Evolutionary conservation across 2,797 vertebrate genomes (phyloP).

Genomic region (Cheirogaleus major): DNA sequence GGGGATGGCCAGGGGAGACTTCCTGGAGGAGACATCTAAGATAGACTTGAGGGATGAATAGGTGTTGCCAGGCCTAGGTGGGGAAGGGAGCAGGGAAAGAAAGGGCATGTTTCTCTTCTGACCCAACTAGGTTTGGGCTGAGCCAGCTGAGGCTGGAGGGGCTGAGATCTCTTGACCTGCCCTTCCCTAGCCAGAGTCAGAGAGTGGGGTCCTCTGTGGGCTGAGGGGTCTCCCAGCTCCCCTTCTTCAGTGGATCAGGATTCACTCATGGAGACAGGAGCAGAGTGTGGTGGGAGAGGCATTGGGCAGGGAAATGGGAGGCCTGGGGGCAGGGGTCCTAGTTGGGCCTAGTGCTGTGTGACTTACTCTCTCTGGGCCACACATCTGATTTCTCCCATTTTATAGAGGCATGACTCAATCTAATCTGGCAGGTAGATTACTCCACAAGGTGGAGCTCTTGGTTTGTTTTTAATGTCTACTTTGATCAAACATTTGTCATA

Average conservation of each 20-base stretch:
- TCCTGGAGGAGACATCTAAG: not conserved
- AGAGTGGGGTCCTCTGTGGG: not conserved
- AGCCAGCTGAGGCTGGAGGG: not conserved
- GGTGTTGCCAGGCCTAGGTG: not conserved
- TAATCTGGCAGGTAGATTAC: not conserved
- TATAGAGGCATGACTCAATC: not conserved
- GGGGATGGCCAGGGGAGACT: not conserved
- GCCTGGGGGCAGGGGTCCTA: not conserved
- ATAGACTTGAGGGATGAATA: not conserved
- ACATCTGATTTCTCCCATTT: not conserved
- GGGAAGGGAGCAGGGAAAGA: not conserved
- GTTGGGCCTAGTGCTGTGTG: not conserved
- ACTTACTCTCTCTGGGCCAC: not conserved
- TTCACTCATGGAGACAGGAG: not conserved
- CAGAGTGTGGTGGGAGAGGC: not conserved
- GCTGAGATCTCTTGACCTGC: not conserved
- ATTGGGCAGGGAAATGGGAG: not conserved
- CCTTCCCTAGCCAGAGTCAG: not conserved
- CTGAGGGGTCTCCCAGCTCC: not conserved
- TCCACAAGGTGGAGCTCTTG: conserved; percentile 58
- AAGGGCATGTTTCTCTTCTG: not conserved
- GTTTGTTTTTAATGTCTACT: conserved; percentile 19
- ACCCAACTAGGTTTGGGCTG: not conserved
- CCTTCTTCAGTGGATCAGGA: not conserved
- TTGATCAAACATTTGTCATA: not conserved